Evolutionary conservation across 2,113 vertebrate species (phyloP), one percentile per base, ranked within the genome.

Genomic region (Castor canadensis): DNA sequence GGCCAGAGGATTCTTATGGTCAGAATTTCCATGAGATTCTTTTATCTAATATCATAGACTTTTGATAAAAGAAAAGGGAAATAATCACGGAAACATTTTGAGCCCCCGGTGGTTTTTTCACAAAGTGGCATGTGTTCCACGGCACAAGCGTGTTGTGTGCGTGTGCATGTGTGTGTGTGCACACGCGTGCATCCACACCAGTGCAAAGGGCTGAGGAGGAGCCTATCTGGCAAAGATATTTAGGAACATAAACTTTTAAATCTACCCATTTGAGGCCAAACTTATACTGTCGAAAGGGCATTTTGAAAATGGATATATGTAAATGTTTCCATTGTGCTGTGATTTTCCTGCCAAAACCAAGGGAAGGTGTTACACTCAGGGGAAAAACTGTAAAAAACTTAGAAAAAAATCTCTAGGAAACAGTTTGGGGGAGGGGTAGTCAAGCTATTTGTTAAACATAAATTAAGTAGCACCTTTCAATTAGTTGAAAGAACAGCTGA

Each of bases 271-370:
- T 83, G 82, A 91, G 79, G 92, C 75, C 89, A 90, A 93, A 93
- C 13, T 22, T 83, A 17, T 73, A 62, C 35, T 92, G 6, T 26
- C 38, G 66, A 85, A 95, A 81, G 38, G 88, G 45, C 77, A 86
- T 84, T 77, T 88, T 92, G 84, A 73, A 88, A 91, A 75, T 49
- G 28, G 60, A 4, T 66, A 60, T 75, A 49, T 86, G 85, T 56
- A 69, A 96, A 76, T 60, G 49, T 89, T 94, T 88, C 58, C 49
- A 86, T 0, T 32, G 19, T 69, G 72, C 49, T 76, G 40, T 82
- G 76, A 79, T 71, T 94, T 86, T 88, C 17, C 60, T 92, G 72
- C 89, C 60, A 93, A 93, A 95, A 79, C 16, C 79, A n/a, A 30
- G 47, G 15, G 40, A 88, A 96, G 38, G 22, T 75, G 38, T 76